phyloP scores from a whole-genome alignment of 1,140 invertebrate genomes.

The Trypoxylus dichotomus region DNA sequence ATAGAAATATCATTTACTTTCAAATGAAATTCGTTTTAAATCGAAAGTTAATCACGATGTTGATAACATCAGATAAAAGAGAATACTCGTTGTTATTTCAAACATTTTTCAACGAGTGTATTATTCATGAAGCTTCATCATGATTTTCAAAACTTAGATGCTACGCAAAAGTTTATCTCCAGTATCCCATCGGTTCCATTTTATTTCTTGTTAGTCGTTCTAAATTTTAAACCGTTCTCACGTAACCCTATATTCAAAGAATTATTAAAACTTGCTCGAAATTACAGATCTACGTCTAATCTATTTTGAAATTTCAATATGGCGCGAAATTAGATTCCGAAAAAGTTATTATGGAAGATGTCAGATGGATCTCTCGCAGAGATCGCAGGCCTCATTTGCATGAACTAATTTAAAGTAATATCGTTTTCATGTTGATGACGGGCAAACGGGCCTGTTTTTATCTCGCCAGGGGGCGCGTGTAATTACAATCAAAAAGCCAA shows the following conservation, averaged over 20 bases:
- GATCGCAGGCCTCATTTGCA: slow-evolving; percentile 22
- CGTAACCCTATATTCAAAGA: background rate
- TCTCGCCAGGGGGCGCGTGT: background rate
- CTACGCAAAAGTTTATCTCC: too few relatives aligned
- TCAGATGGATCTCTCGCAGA: background rate
- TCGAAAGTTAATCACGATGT: too few relatives aligned
- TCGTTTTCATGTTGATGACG: slow-evolving; percentile 17
- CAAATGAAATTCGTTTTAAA: too few relatives aligned
- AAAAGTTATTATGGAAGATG: slow-evolving; percentile 28
- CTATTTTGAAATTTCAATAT: slow-evolving; percentile 17
- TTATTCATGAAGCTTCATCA: too few relatives aligned
- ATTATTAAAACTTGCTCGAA: background rate
- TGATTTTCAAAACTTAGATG: too few relatives aligned
- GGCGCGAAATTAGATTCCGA: slow-evolving; percentile 15
- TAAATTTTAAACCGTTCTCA: too few relatives aligned
- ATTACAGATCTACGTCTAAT: slow-evolving; percentile 7
- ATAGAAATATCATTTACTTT: too few relatives aligned
- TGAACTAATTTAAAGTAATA: slow-evolving; percentile 29
- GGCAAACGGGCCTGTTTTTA: background rate
- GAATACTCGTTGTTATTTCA: too few relatives aligned
- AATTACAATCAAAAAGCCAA: slow-evolving; percentile 20
- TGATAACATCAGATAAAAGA: too few relatives aligned
- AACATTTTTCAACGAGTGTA: too few relatives aligned
- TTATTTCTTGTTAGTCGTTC: too few relatives aligned
- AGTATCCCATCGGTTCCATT: too few relatives aligned